Percentiles rank a stretch among this genome's conserved stretches.
These are phyloP conservation scores for Kuschelorhynchus macadamiae DNA, from an alignment of 2,888 invertebrate genomes.

Conservation along the genomic window DNA sequence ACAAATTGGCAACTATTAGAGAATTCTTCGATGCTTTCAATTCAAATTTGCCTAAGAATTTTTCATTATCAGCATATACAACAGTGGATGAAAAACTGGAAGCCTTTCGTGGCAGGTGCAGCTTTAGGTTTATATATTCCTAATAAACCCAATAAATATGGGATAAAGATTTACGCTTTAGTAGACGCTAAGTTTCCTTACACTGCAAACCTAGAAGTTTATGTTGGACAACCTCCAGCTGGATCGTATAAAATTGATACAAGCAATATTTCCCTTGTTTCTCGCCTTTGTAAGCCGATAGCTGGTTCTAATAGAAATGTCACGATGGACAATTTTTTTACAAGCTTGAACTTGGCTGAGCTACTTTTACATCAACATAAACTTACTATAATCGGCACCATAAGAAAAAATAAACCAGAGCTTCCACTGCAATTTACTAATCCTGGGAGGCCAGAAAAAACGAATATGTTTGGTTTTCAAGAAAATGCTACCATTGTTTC, in stretches of 20 bases:
- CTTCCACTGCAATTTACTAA: slow-evolving; percentile 19
- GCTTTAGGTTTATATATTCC: slow-evolving; percentile 59
- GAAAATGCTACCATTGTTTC: slow-evolving; percentile 1
- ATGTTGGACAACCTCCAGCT: slow-evolving; percentile 52
- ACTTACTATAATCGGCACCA: slow-evolving; percentile 51
- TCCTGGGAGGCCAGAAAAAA: slow-evolving; percentile 6
- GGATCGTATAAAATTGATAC: slow-evolving; percentile 47
- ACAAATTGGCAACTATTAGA: slow-evolving; percentile 27
- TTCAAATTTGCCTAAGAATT: slow-evolving; percentile 1
- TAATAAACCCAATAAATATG: slow-evolving; percentile 56
- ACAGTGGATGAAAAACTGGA: slow-evolving; percentile 59
- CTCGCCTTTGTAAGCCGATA: slow-evolving; percentile 18
- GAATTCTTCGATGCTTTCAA: slow-evolving; percentile 19
- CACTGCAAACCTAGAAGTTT: slow-evolving; percentile 54
- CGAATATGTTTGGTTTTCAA: slow-evolving; percentile 31
- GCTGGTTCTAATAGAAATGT: slow-evolving; percentile 48
- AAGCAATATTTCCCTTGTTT: slow-evolving; percentile 1
- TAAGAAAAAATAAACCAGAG: slow-evolving; percentile 52
- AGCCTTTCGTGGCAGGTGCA: slow-evolving; percentile 56
- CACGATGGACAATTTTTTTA: slow-evolving; percentile 48
- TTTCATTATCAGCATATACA: slow-evolving; percentile 38
- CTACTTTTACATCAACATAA: slow-evolving; percentile 23
- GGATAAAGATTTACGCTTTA: slow-evolving; percentile 56
- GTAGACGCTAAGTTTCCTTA: slow-evolving; percentile 55
- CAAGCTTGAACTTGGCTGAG: slow-evolving; percentile 22